phyloP scores from a whole-genome alignment of 2,113 vertebrate genomes.

The Rhabdomys dilectus region DNA sequence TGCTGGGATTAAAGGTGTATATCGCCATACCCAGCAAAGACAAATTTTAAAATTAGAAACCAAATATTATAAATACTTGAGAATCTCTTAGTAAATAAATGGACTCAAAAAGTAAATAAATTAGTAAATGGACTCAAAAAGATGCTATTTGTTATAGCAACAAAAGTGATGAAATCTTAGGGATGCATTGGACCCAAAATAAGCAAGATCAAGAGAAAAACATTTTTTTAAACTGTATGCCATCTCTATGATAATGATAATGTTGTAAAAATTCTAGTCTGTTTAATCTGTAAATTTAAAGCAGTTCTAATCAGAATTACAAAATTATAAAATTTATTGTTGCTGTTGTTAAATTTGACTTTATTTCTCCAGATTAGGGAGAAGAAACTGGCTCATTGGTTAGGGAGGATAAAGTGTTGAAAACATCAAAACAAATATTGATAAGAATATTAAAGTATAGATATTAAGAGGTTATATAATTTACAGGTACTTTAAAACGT shows the following conservation, averaged over 20 bases:
- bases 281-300: slow-evolving; percentile 54
- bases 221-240: background rate
- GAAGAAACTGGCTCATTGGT: slow-evolving; percentile 10
- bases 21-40: background rate
- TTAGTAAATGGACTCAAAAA: background rate
- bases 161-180: slow-evolving; percentile 23
- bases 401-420: background rate
- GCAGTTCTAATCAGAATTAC: slow-evolving; percentile 23
- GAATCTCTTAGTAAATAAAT: slow-evolving; percentile 46
- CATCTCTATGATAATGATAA: background rate
- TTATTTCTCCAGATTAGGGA: slow-evolving; percentile 13
- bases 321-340: slow-evolving; percentile 26
- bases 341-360: slow-evolving; percentile 22
- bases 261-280: slow-evolving; percentile 22
- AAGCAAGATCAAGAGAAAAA: slow-evolving; percentile 50
- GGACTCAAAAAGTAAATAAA: too few species aligned
- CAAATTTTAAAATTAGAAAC: slow-evolving; percentile 32
- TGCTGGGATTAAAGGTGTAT: background rate
- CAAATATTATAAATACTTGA: background rate
- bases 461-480: background rate
- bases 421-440: background rate
- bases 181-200: slow-evolving; percentile 7
- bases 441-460: background rate
- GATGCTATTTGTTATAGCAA: slow-evolving; percentile 7
- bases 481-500: background rate